Evolutionary conservation across 2,797 vertebrate genomes (phyloP).

Genomic region (Microctenopoma lineatum): DNA sequence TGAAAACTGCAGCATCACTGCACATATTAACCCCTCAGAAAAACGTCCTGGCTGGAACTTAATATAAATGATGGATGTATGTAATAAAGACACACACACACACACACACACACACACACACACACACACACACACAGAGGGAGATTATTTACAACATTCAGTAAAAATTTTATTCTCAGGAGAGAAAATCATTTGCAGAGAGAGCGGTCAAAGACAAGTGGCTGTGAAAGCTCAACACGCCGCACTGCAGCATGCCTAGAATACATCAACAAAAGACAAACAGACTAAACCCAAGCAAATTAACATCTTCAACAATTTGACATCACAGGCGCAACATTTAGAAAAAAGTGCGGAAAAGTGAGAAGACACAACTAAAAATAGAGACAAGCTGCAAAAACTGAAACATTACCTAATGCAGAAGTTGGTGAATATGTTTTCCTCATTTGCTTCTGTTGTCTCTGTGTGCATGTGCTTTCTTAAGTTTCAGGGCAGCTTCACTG

Average conservation of each 20-base stretch:
- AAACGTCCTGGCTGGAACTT: conserved; percentile 10
- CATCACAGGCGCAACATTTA: background rate
- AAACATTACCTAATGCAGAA: background rate
- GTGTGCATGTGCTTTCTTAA: background rate
- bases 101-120: conserved; percentile 1
- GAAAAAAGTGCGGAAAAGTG: background rate
- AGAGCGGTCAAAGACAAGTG: background rate
- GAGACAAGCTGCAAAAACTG: background rate
- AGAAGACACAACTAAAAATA: background rate
- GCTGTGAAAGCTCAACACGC: background rate
- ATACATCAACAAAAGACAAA: background rate
- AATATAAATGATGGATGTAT: conserved; percentile 35
- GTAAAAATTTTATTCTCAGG: background rate
- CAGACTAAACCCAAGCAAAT: background rate
- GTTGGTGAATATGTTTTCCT: background rate
- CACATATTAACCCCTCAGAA: conserved; percentile 25
- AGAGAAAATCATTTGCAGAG: background rate
- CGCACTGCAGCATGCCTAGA: background rate
- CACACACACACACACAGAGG: background rate
- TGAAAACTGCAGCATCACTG: conserved; percentile 40
- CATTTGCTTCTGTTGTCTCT: background rate
- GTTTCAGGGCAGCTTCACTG: background rate
- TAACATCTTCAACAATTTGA: background rate
- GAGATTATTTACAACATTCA: background rate
- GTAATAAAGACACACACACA: conserved; percentile 4